Evolutionary conservation across 2,888 invertebrate species (phyloP).

Genomic region (Epinotia nisella): DNA sequence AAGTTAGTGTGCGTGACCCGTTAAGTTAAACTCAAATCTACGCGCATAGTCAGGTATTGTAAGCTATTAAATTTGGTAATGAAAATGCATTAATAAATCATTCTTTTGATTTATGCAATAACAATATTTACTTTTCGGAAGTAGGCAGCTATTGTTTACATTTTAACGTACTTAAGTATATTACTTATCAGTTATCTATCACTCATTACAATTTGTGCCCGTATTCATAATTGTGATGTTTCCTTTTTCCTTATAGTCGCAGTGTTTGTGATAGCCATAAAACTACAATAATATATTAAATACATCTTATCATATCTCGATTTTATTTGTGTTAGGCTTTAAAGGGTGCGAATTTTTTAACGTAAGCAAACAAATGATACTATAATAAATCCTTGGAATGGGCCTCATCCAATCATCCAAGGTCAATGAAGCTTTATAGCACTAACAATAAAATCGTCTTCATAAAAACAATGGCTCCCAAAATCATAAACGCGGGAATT

Average conservation of each 20-base stretch:
- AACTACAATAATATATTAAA: not conserved
- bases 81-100: too few species aligned
- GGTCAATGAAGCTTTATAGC: conserved; percentile 26
- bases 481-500: conserved; percentile 41
- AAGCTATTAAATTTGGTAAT: too few species aligned
- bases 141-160: not conserved
- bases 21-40: too few species aligned
- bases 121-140: too few species aligned
- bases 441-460: conserved; percentile 30
- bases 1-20: too few species aligned
- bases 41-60: too few species aligned
- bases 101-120: too few species aligned
- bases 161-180: not conserved
- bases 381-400: not conserved
- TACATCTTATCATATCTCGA: not conserved
- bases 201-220: too few species aligned
- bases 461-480: conserved; percentile 31
- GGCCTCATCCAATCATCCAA: conserved; percentile 12
- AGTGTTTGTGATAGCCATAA: not conserved
- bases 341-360: not conserved
- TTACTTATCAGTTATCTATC: too few species aligned
- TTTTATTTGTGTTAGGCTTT: too few species aligned
- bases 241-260: not conserved
- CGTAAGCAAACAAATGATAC: not conserved
- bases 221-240: not conserved